phyloP scores from a whole-genome alignment of 1,140 invertebrate genomes.

The Drosophila suzukii region DNA sequence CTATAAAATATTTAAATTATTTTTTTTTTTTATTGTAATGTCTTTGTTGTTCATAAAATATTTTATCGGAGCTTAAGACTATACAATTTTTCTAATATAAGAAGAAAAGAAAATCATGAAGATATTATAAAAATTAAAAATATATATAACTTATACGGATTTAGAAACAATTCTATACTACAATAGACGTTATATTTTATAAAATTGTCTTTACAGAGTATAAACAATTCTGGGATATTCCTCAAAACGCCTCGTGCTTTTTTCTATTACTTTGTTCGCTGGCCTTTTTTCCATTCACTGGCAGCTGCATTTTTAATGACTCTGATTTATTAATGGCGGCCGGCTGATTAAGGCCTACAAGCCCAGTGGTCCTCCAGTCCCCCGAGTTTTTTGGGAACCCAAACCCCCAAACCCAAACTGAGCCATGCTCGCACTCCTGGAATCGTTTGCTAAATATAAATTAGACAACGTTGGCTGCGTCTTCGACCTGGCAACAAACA shows the following conservation, averaged over 20 bases:
- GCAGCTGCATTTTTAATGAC: slow-evolving; percentile 84
- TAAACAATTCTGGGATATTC: slow-evolving; percentile 2
- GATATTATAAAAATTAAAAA: neutral
- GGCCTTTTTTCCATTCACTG: slow-evolving; percentile 54
- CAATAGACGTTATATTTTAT: neutral
- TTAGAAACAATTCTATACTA: no score
- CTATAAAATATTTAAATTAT: no score
- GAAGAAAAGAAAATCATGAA: no score
- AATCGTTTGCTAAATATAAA: slow-evolving; percentile 67
- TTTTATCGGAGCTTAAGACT: no score
- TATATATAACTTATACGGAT: neutral
- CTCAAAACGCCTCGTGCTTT: slow-evolving; percentile 2
- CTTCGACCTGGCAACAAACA: slow-evolving; percentile 67
- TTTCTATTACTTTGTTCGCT: slow-evolving; percentile 46
- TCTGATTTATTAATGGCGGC: slow-evolving; percentile 84
- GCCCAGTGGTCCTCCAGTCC: slow-evolving; percentile 16
- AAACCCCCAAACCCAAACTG: neutral
- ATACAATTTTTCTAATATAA: no score
- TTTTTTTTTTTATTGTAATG: no score
- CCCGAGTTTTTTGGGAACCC: neutral
- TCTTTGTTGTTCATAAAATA: no score
- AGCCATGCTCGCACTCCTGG: slow-evolving; percentile 10
- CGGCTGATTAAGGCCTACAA: slow-evolving; percentile 78
- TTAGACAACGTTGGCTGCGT: slow-evolving; percentile 64
- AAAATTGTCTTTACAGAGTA: slow-evolving; percentile 9